Evolutionary conservation across 37 sponge, comb jelly and placozoan genomes (phyloP).

Genomic region (Axinella damicornis): DNA sequence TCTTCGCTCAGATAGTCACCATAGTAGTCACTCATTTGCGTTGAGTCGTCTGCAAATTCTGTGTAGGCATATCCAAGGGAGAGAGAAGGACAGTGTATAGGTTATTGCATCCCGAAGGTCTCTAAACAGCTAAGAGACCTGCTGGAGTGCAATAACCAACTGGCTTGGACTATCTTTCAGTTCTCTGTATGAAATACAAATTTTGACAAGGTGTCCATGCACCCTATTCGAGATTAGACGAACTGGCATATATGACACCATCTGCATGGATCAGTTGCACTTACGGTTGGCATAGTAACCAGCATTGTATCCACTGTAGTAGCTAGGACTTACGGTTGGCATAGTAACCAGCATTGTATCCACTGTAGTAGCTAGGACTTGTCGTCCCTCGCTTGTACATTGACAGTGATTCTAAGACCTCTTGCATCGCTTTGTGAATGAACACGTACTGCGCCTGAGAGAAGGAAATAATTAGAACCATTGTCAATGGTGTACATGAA

Average conservation of each 20-base stretch:
- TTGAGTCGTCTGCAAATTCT: slow-evolving; percentile 14
- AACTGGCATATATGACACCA: too few relatives aligned
- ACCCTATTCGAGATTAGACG: too few relatives aligned
- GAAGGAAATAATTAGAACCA: neutral
- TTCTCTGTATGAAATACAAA: too few relatives aligned
- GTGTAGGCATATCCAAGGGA: neutral
- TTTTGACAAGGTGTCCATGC: too few relatives aligned
- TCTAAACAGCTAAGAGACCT: too few relatives aligned
- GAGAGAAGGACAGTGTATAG: too few relatives aligned
- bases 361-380: neutral
- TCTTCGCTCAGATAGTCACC: slow-evolving; percentile 65
- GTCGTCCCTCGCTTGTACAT: slow-evolving; percentile 14
- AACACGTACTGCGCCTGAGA: slow-evolving; percentile 88
- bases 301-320: neutral
- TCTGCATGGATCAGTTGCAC: neutral
- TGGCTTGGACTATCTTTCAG: too few relatives aligned
- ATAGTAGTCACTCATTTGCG: slow-evolving; percentile 72
- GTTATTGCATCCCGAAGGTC: too few relatives aligned
- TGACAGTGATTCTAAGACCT: slow-evolving; percentile 44
- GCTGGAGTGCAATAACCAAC: too few relatives aligned
- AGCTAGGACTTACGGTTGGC: slow-evolving; percentile 25
- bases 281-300: slow-evolving; percentile 58
- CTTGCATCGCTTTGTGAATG: slow-evolving; percentile 80
- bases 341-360: slow-evolving; percentile 19
- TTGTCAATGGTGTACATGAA: too few relatives aligned